phyloP scores from a whole-genome alignment of 2,888 invertebrate species.

The Spialia ferax region DNA sequence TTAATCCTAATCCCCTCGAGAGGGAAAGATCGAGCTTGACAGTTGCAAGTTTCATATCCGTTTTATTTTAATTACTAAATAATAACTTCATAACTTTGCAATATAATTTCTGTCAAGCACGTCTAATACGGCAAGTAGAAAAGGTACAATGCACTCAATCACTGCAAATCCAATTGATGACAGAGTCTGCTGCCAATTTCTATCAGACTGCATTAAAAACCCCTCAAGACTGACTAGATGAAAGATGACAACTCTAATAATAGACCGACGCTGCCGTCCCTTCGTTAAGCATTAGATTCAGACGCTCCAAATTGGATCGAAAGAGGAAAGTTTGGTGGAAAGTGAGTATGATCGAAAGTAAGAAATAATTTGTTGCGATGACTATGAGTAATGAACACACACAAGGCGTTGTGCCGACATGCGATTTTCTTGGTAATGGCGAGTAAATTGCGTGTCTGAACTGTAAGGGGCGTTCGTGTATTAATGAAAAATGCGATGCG shows the following conservation, averaged over 20 bases:
- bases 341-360: conserved; percentile 50
- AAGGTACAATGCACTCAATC: too few species aligned
- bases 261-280: conserved; percentile 9
- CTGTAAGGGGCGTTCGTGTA: conserved; percentile 13
- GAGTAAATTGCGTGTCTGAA: conserved; percentile 18
- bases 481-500: neutral
- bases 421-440: conserved; percentile 28
- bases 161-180: too few species aligned
- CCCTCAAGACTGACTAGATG: neutral
- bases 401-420: conserved; percentile 25
- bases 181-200: too few species aligned
- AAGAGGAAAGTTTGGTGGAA: conserved; percentile 59
- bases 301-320: conserved; percentile 44
- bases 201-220: neutral
- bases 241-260: neutral
- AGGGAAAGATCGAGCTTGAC: too few species aligned
- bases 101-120: too few species aligned
- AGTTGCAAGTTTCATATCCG: too few species aligned
- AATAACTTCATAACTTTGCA: too few species aligned
- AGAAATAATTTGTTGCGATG: conserved; percentile 50
- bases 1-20: too few species aligned
- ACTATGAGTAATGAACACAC: conserved; percentile 47
- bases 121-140: too few species aligned
- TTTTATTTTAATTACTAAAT: too few species aligned
- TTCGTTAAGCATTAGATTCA: conserved; percentile 30